Base-by-base conservation (phyloP, 1,140 invertebrate genomes). In the Cecropterus lyciades region DNA sequence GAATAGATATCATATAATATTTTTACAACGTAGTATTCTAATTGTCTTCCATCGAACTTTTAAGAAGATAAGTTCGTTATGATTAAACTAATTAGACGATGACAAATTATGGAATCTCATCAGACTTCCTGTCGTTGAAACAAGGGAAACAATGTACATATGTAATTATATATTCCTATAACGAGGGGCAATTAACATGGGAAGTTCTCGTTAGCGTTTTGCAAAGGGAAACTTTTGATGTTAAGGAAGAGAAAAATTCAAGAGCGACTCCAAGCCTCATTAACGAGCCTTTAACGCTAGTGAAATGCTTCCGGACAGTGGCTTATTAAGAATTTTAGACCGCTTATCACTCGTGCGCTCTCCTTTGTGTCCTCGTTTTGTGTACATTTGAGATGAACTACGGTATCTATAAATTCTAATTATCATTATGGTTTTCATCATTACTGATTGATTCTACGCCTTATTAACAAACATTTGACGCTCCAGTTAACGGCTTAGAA, bases 191-290 rank as follows among this genome's bases (percentile, higher is more conserved):
- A 89, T 89, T 89, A 89, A 82, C 80, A 84, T 85, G 80, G 76
- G 80, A 87, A 85, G 45, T 86, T 85, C 85, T 89, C 81, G 77
- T 89, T 87, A 85, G 84, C 80, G 75, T 80, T 80, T 80, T 70
- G 83, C 77, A 85, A 85, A 85, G 75, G 83, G 73, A 78, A 87
- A 87, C 85, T 87, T 89, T 87, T 87, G 82, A 87, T 84, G 84
- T 79, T 83, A 82, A 85, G 72, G 77, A 85, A 85, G 75, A 79
- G 81, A 89, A 86, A 84, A 89, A 82, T 79, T 84, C 72, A 86
- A 86, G 84, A 81, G 83, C 71, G 49, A 67, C 77, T 75, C 79
- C 75, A 73, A 63, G 70, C 69, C 84, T 89, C 85, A 87, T 89
- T 89, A 86, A 84, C 77, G 79, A 81, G 77, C 80, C 82, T 86